Percentiles rank a stretch among this genome's conserved stretches.
phyloP scores from a whole-genome alignment of 2,113 vertebrate species.

The Myrmecobius fasciatus region DNA sequence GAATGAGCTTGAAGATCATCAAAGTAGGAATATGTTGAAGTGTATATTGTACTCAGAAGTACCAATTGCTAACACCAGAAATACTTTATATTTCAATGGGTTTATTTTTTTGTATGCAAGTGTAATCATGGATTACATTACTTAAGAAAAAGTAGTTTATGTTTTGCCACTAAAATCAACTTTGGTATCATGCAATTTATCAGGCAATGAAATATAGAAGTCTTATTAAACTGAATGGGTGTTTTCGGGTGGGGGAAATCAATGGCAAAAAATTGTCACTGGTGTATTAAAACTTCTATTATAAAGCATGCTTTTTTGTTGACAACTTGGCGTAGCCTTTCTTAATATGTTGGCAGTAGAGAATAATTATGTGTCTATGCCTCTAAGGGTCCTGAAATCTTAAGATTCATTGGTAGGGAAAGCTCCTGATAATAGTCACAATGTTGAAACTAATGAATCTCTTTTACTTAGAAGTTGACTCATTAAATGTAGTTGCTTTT shows the following conservation, averaged over 20 bases:
- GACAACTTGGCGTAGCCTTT: background rate
- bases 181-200: background rate
- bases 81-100: rapidly evolving
- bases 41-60: rapidly evolving
- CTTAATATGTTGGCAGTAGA: background rate
- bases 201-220: too few relatives aligned
- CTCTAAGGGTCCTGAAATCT: background rate
- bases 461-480: slow-evolving; percentile 24
- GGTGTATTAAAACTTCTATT: background rate
- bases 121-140: background rate
- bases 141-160: background rate
- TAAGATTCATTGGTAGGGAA: background rate
- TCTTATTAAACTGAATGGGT: background rate
- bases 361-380: background rate
- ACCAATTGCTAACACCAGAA: background rate
- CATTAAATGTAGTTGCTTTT: background rate
- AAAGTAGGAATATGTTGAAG: background rate
- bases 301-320: background rate
- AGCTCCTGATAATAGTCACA: slow-evolving; percentile 17
- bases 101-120: rapidly evolving
- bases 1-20: background rate
- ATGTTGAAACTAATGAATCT: slow-evolving; percentile 42
- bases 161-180: background rate
- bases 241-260: background rate
- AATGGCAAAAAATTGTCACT: background rate